Percentiles rank a stretch among this genome's conserved stretches.
Evolutionary conservation across 1,140 invertebrate genomes (phyloP).

Genomic region (Drosophila pachea): DNA sequence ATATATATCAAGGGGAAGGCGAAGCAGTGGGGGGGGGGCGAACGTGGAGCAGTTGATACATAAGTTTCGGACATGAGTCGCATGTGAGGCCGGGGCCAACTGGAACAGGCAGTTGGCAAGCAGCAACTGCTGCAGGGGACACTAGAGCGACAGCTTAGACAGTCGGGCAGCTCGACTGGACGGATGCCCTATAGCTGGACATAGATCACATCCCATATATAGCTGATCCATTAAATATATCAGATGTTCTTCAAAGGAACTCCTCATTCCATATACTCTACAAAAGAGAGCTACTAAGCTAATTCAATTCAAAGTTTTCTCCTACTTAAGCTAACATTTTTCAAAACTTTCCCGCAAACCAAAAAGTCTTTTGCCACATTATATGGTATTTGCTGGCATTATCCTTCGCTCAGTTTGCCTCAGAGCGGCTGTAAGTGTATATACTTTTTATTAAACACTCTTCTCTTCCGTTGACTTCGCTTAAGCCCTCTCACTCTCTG

Average conservation of each 20-base stretch:
- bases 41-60: constrained; percentile 39
- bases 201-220: too few species aligned
- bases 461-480: not conserved
- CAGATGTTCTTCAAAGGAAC: not conserved
- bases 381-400: too few species aligned
- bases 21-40: too few species aligned
- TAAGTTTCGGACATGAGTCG: constrained; percentile 41
- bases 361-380: too few species aligned
- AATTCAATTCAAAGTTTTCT: too few species aligned
- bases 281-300: too few species aligned
- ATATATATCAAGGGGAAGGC: too few species aligned
- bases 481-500: constrained; percentile 3
- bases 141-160: constrained; percentile 35
- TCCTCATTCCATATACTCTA: too few species aligned
- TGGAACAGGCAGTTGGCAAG: constrained; percentile 51
- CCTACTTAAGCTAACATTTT: too few species aligned
- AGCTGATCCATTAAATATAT: not conserved
- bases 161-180: not conserved
- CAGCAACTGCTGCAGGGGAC: constrained; percentile 48
- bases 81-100: constrained; percentile 1
- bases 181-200: not conserved
- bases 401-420: not conserved
- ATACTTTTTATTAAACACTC: not conserved
- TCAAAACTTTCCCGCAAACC: too few species aligned
- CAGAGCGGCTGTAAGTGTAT: not conserved